A percentile compares a stretch with the other conserved stretches of the same genome.
Evolutionary conservation across 2,113 vertebrate species (phyloP).

Genomic region (Festucalex cinctus): DNA sequence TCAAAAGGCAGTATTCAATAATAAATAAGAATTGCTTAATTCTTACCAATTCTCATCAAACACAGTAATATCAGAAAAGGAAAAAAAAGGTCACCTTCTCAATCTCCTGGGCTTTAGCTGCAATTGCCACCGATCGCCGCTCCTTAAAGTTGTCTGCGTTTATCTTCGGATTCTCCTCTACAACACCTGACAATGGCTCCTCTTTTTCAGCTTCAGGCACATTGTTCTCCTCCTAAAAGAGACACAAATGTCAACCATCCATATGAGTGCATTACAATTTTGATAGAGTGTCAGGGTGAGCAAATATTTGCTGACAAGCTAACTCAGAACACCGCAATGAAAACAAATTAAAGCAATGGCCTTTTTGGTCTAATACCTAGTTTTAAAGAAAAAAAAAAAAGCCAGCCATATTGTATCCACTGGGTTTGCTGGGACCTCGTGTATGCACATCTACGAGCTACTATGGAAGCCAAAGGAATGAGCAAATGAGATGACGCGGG

Average conservation of each 20-base stretch:
- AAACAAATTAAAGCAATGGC: not conserved
- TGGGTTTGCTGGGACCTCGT: slow-evolving; percentile 17
- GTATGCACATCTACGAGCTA: too few relatives aligned
- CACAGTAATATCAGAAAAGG: not conserved
- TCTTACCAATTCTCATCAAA: not conserved
- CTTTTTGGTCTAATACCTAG: not conserved
- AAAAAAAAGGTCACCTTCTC: slow-evolving; percentile 78
- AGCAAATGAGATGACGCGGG: slow-evolving; percentile 37
- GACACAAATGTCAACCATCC: not conserved
- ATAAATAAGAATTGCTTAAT: not conserved
- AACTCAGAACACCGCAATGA: not conserved
- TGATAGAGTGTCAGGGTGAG: not conserved
- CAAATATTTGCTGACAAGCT: not conserved
- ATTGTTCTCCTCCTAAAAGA: slow-evolving; percentile 74
- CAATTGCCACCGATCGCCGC: slow-evolving; percentile 82
- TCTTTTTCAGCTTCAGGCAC: slow-evolving; percentile 65
- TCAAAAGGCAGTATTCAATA: too few relatives aligned
- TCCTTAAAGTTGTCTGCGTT: slow-evolving; percentile 74
- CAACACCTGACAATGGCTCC: slow-evolving; percentile 62
- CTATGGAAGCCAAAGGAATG: slow-evolving; percentile 15
- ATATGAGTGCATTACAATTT: not conserved
- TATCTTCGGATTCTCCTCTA: slow-evolving; percentile 67
- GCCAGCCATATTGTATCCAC: slow-evolving; percentile 19
- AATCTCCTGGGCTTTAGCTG: slow-evolving; percentile 89
- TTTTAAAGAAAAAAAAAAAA: not conserved